Evolutionary conservation across 1,140 invertebrate species (phyloP), one percentile per base, ranked within the genome.

Genomic region (Diachasma alloeum): DNA sequence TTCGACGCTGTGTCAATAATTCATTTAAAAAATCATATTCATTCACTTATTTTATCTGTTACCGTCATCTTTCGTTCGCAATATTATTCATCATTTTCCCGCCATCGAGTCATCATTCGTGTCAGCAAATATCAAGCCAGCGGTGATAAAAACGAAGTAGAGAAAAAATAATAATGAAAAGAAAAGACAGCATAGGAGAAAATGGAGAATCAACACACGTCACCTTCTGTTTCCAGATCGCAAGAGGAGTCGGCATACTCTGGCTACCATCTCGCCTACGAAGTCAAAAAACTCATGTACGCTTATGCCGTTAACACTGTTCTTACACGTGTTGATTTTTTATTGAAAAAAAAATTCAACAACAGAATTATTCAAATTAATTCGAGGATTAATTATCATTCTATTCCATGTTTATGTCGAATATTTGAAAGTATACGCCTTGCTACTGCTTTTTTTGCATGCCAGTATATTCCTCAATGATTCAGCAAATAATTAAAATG

Each of bases 271-370:
- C 96, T 98, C 92, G 96, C 96, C 93, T 98, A 98, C 93, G 97
- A 98, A 97, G 97, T 98, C 92, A 98, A 98, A 96, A 98, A 98
- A 93, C 96, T 98, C 93, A 98, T 98, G 97, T 98, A 97, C 93
- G 96, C 94, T 92, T 93, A 89, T 90, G 91, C 87, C 83, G 87
- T 88, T 89, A 90, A 87, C 85, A 86, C 81, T 83, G 66, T 81
- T 36, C 75, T 78, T 17, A 73, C 68, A 82, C 78, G 72, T 82
- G 78, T 81, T 81, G 37, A 75, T 71, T 36, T 70, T 48, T 79
- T 78, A 56, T 56, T 59, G 31, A 69, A 17, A 66, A 37, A 48
- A 46, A 66, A 37, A 46, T 39, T n/a, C 56, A 69, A 24, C n/a
- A 26, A 31, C 24, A 63, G 19, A 26, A 8, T 26, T 24, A 26